phyloP scores from a whole-genome alignment of 1,140 invertebrate species.

The Ericerus pela region DNA sequence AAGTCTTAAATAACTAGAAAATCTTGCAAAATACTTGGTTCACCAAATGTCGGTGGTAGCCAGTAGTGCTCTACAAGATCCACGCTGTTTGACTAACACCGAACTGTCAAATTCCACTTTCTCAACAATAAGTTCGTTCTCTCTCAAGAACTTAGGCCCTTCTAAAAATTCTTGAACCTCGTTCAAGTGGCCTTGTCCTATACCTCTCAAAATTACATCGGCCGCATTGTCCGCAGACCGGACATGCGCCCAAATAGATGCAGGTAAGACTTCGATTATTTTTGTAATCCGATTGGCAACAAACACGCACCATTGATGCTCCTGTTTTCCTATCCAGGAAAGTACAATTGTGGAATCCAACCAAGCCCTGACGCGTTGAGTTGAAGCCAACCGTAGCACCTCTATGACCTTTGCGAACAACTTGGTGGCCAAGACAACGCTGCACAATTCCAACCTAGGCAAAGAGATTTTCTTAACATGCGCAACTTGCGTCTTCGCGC shows the following conservation, averaged over 20 bases:
- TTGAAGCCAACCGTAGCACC: not conserved
- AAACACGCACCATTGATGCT: slow-evolving; percentile 28
- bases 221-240: slow-evolving; percentile 30
- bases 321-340: slow-evolving; percentile 22
- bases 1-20: no score
- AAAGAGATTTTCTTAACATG: slow-evolving; percentile 26
- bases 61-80: no score
- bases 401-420: slow-evolving; percentile 11
- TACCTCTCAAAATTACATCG: slow-evolving; percentile 32
- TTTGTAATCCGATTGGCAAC: slow-evolving; percentile 29
- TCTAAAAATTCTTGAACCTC: no score
- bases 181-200: slow-evolving; percentile 16
- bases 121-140: no score
- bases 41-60: no score
- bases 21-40: no score
- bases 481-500: slow-evolving; percentile 20
- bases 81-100: no score
- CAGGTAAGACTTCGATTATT: slow-evolving; percentile 24
- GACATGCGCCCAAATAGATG: slow-evolving; percentile 31
- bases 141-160: no score
- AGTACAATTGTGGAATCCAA: slow-evolving; percentile 18
- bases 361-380: slow-evolving; percentile 15
- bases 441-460: slow-evolving; percentile 28
- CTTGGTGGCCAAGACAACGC: slow-evolving; percentile 23
- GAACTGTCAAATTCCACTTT: no score